Base-by-base conservation (phyloP, 2,888 invertebrate genomes). In the Ommatoiulus sabulosus region DNA sequence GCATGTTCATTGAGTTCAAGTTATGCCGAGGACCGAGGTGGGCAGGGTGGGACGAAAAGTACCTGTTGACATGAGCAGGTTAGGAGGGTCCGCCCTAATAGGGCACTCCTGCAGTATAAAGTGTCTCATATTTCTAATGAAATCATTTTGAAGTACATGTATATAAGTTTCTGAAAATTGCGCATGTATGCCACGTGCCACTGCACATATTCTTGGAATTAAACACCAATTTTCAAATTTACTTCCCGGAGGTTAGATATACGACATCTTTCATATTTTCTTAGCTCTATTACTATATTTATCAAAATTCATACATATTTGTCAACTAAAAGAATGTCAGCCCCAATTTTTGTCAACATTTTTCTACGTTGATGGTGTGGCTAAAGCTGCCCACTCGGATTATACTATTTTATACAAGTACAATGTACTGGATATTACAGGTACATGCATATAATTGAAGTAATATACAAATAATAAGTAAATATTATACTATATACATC, bases 31-130 rank as follows among this genome's bases (percentile, higher is more conserved):
- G 35, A 48, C 48, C 48, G 10, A 12, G 72, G 72, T 72, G 10
- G 72, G 7, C n/a, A 24, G 72, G 72, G 72, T 24, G 8, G 72
- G 72, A n/a, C 72, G 24, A 72, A 72, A 72, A 72, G 72, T 72
- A 72, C 72, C 24, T 72, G 72, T 72, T 72, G 24, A 72, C 20
- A 20, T 72, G 72, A 10, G 24, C 24, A 72, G 24, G 72, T 72
- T n/a, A 72, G 24, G 72, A 72, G 72, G 8, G 72, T 10, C 72
- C 72, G 2, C 72, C 24, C 10, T 24, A 72, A n/a, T 72, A 24
- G 24, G 72, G 24, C 72, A 72, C 72, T 72, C 72, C 72, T 72
- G 24, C 10, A 72, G n/a, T 57, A 35, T 35, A n/a, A 57, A 57
- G 0, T n/a, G 57, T 24, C 72, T 20, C 72, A 20, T n/a, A 17